Base-by-base conservation (phyloP, 2,888 invertebrate genomes). In the Netelia inedita region DNA sequence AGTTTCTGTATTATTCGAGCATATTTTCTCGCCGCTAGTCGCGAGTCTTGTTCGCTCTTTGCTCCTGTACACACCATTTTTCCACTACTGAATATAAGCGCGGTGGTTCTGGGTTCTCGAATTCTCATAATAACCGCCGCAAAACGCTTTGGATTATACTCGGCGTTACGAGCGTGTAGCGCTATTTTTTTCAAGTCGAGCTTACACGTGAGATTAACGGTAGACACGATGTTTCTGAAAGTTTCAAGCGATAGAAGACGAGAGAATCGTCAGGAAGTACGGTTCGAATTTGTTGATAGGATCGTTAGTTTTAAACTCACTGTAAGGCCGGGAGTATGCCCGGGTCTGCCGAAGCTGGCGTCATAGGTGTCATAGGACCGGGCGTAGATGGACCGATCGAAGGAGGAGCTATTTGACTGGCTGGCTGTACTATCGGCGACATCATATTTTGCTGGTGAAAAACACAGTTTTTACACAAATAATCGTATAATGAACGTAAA, bases 131-230 rank as follows among this genome's bases (percentile, higher is more conserved):
- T 99, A 2, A 99, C 99, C 55, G 99, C 99, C 72, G 99, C 99
- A 95, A 99, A 99, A 91, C 99, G 97, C 94, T 99, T 99, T 9
- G 99, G 99, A 94, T 99, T 99, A 93, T 99, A 99, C 94, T 99
- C 99, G 1, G 99, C 99, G 95, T 99, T 99, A 93, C 99, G 96
- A 0, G 99, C 99, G 93, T 99, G 99, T 1, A 99, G 94, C 0
- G 99, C 99, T 89, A 99, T 99, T 94, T 98, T 98, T 92, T 99
- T 99, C 85, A 99, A 95, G 92, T 99, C 99, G 88, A 99, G 94
- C 94, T 98, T 98, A 93, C 99, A 99, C 90, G 97, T 98, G 74
- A 99, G 94, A 94, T 99, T 99, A 0, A 99, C 99, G 5, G 99
- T 99, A 66, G 99, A 98, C 0, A 99, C 99, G 91, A 99, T 99